Conservation (phyloP, 2,888 invertebrate species). For the Chymomyza fuscimana region DNA sequence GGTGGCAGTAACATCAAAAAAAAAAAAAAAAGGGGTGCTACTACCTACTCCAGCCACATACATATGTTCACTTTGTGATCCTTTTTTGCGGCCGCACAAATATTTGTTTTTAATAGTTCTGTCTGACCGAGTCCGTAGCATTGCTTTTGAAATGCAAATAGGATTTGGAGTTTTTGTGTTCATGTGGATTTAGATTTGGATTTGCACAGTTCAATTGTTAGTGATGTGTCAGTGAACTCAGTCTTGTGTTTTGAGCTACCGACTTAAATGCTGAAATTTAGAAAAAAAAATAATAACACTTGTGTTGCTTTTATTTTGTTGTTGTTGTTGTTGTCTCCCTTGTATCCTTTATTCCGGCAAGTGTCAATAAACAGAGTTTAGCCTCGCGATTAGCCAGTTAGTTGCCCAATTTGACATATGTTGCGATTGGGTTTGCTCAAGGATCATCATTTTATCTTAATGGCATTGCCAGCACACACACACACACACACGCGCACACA, state of each 20-base stretch:
- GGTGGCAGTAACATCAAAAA: slow-evolving; percentile 32
- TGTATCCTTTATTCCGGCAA: not conserved
- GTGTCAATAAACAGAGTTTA: slow-evolving; percentile 44
- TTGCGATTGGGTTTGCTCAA: slow-evolving; percentile 55
- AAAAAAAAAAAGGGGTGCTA: slow-evolving; percentile 56
- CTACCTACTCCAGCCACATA: slow-evolving; percentile 30
- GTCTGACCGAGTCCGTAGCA: slow-evolving; percentile 35
- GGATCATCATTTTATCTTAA: slow-evolving; percentile 9
- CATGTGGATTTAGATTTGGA: slow-evolving; percentile 57
- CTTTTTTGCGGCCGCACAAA: slow-evolving; percentile 66
- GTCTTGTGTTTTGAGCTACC: slow-evolving; percentile 6
- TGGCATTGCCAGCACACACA: not conserved
- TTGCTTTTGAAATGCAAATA: slow-evolving; percentile 72
- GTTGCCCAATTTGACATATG: slow-evolving; percentile 74
- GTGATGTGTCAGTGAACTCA: not conserved
- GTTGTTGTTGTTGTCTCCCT: not conserved
- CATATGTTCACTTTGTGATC: slow-evolving; percentile 77
- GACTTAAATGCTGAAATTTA: not conserved
- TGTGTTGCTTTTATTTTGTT: slow-evolving; percentile 45
- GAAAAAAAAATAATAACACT: slow-evolving; percentile 73
- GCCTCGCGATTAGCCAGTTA: slow-evolving; percentile 69
- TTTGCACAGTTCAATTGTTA: slow-evolving; percentile 30
- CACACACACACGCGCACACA: not conserved
- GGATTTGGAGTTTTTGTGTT: slow-evolving; percentile 63
- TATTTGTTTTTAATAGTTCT: slow-evolving; percentile 78